A percentile compares a stretch with the other conserved stretches of the same genome.
Evolutionary conservation across 2,797 vertebrate genomes (phyloP).

Genomic region (Danio tinwini): DNA sequence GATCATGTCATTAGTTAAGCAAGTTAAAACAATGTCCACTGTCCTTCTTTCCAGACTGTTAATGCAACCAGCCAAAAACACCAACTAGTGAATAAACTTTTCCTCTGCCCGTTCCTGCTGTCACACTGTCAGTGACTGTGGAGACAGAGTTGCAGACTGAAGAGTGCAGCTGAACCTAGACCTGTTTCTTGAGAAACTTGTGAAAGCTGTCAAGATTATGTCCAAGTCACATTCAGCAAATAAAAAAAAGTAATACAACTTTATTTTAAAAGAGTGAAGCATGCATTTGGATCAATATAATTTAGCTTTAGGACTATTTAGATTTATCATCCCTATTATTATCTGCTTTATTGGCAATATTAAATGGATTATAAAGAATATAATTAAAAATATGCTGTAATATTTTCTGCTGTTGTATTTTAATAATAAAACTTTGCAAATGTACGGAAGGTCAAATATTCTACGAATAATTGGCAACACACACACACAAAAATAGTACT

Average conservation of each 20-base stretch:
- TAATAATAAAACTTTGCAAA: no score
- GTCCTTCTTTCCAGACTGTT: neutral
- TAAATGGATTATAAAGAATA: neutral
- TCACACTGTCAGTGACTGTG: neutral
- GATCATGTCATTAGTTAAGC: neutral
- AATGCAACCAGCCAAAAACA: slow-evolving; percentile 10
- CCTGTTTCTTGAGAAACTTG: neutral
- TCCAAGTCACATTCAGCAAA: neutral
- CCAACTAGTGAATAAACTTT: neutral
- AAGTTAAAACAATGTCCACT: neutral
- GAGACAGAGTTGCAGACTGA: neutral
- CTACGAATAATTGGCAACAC: neutral
- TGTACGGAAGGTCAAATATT: no score
- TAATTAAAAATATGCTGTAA: neutral
- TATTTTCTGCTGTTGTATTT: no score
- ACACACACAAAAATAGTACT: neutral
- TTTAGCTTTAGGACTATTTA: neutral
- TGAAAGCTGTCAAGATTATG: neutral
- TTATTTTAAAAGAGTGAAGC: neutral
- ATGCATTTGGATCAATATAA: neutral
- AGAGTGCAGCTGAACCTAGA: neutral
- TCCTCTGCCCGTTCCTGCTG: neutral
- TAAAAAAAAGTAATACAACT: neutral
- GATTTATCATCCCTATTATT: no score
- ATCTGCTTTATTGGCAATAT: neutral